Conservation (phyloP, 2,797 vertebrate species). For the Helicolenus hilgendorfi region DNA sequence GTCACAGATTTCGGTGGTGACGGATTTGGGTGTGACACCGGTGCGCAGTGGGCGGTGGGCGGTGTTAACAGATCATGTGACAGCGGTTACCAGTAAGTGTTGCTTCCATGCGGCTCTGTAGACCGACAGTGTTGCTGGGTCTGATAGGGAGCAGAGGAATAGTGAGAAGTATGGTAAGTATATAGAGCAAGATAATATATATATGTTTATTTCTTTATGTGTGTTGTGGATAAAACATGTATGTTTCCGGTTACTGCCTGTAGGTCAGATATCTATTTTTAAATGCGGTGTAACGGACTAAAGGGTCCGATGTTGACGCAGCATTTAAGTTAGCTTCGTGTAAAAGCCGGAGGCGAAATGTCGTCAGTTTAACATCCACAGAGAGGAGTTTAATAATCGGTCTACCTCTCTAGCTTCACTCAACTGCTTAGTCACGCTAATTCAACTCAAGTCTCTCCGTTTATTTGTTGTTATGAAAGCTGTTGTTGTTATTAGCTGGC, state of each 20-base stretch:
- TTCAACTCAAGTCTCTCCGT: accelerated
- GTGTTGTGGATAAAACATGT: accelerated
- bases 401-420: accelerated
- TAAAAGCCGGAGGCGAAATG: accelerated
- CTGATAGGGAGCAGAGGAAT: constrained; percentile 42
- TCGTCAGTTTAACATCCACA: too few species aligned
- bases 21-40: not conserved
- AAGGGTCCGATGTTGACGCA: constrained; percentile 43
- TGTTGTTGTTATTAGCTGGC: not conserved
- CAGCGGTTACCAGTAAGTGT: accelerated
- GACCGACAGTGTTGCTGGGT: constrained; percentile 47
- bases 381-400: accelerated
- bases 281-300: constrained; percentile 48
- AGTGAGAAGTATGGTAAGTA: constrained; percentile 84
- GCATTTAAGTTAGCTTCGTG: not conserved
- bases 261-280: constrained; percentile 51
- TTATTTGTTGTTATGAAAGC: not conserved
- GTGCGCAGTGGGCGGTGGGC: constrained; percentile 28
- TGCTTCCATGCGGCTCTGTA: constrained; percentile 64
- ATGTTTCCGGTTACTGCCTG: accelerated
- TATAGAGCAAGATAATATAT: accelerated
- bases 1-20: too few species aligned
- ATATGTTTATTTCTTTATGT: accelerated
- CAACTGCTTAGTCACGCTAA: not conserved
- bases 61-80: constrained; percentile 7